Conservation (phyloP, 2,113 vertebrate species). For the Eulacestoma nigropectus region DNA sequence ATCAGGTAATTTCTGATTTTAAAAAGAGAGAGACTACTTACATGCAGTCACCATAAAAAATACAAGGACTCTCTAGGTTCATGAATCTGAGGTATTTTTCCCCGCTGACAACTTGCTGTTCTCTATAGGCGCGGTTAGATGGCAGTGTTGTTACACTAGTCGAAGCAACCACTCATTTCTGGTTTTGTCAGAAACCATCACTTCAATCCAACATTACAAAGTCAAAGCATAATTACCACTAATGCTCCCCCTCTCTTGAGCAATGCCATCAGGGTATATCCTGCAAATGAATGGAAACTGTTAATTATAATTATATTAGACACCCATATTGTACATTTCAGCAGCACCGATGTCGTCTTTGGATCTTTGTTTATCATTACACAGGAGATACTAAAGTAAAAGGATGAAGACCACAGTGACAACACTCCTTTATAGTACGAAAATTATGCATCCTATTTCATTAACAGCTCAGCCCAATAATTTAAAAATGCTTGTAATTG, state of each 20-base stretch:
- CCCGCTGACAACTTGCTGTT: not conserved
- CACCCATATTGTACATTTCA: slow-evolving; percentile 63
- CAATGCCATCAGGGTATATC: slow-evolving; percentile 69
- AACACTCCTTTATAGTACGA: not conserved
- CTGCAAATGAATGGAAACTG: slow-evolving; percentile 73
- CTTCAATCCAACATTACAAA: slow-evolving; percentile 66
- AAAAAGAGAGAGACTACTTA: not conserved
- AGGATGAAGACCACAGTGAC: slow-evolving; percentile 22
- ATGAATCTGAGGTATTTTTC: not conserved
- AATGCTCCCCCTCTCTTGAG: slow-evolving; percentile 65
- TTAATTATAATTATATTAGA: slow-evolving; percentile 76
- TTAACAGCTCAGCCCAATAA: not conserved
- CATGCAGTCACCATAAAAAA: not conserved
- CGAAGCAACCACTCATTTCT: not conserved
- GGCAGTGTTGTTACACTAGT: slow-evolving; percentile 53
- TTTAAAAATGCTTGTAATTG: slow-evolving; percentile 5
- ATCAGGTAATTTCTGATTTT: not conserved
- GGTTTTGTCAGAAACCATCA: slow-evolving; percentile 24
- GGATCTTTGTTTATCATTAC: slow-evolving; percentile 58
- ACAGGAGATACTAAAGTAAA: slow-evolving; percentile 6
- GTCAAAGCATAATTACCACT: slow-evolving; percentile 74
- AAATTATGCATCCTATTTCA: not conserved
- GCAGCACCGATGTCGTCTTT: slow-evolving; percentile 16
- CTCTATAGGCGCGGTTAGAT: slow-evolving; percentile 18
- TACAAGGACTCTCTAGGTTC: rapidly evolving